Conservation (phyloP, 2,113 vertebrate genomes). For the Trogon melanurus region DNA sequence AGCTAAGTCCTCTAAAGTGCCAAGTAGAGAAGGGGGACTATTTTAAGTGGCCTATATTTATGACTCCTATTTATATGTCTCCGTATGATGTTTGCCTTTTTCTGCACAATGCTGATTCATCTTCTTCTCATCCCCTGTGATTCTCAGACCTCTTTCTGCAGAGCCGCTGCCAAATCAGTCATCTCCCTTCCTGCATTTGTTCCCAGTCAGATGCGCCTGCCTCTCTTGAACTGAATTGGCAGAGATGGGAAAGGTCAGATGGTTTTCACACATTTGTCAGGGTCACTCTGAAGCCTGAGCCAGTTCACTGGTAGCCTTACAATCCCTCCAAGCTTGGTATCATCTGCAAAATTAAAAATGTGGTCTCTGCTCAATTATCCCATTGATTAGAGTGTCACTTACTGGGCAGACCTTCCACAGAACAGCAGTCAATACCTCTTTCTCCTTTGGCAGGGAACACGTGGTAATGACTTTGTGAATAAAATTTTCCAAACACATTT, state of each 20-base stretch:
- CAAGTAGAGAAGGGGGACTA: neutral
- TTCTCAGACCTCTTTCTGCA: neutral
- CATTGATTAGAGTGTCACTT: neutral
- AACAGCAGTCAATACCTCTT: neutral
- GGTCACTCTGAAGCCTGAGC: neutral
- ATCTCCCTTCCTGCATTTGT: neutral
- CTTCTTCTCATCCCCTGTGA: neutral
- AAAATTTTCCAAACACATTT: neutral
- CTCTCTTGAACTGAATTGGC: neutral
- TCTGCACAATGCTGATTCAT: slow-evolving; percentile 40
- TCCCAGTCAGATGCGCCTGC: neutral
- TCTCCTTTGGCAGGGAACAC: neutral
- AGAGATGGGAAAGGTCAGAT: neutral
- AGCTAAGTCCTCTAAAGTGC: neutral
- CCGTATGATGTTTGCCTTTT: neutral
- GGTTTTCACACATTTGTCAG: neutral
- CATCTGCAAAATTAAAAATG: slow-evolving; percentile 26
- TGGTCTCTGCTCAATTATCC: neutral
- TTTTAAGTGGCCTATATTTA: slow-evolving; percentile 52
- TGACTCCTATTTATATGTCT: neutral
- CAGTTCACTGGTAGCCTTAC: neutral
- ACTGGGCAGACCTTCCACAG: neutral
- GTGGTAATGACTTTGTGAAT: neutral
- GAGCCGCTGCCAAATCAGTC: slow-evolving; percentile 9
- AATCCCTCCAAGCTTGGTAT: neutral